Evolutionary conservation across 2,888 invertebrate species (phyloP).

Genomic region (Aproaerema taeniolella): DNA sequence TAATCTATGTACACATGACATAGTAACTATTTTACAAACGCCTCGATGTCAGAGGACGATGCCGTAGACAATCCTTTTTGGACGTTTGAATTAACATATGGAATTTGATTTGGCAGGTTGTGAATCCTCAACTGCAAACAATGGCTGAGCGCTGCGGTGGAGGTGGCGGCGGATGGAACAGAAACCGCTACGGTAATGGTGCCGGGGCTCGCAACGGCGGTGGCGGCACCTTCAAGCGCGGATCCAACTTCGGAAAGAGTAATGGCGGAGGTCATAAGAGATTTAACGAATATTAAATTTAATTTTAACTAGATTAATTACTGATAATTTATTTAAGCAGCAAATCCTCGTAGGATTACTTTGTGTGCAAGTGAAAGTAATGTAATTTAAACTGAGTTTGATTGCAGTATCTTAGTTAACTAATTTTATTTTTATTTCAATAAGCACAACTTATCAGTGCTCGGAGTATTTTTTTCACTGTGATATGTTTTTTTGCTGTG

Average conservation of each 20-base stretch:
- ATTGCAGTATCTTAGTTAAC: slow-evolving; percentile 37
- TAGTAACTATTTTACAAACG: no score
- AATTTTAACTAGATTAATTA: slow-evolving; percentile 19
- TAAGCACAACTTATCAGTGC: slow-evolving; percentile 29
- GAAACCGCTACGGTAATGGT: slow-evolving; percentile 65
- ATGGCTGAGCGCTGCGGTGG: slow-evolving; percentile 84
- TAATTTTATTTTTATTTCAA: slow-evolving; percentile 39
- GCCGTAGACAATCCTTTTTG: no score
- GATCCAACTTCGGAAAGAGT: slow-evolving; percentile 62
- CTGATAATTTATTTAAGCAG: slow-evolving; percentile 27
- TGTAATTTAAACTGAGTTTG: slow-evolving; percentile 34
- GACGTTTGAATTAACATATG: no score
- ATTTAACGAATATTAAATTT: slow-evolving; percentile 63
- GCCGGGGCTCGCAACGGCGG: slow-evolving; percentile 61
- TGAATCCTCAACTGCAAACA: slow-evolving; percentile 91
- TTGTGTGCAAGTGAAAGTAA: slow-evolving; percentile 44
- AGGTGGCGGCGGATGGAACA: slow-evolving; percentile 78
- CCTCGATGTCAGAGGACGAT: no score
- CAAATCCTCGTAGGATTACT: slow-evolving; percentile 62
- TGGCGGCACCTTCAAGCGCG: slow-evolving; percentile 70
- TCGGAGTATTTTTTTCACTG: slow-evolving; percentile 51
- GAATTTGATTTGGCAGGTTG: slow-evolving; percentile 78
- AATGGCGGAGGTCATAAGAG: slow-evolving; percentile 58
- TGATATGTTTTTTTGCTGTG: slow-evolving; percentile 61
- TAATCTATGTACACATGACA: no score